Base-by-base conservation (phyloP, 2,888 invertebrate genomes). In the Archaeoteleia sp. region DNA sequence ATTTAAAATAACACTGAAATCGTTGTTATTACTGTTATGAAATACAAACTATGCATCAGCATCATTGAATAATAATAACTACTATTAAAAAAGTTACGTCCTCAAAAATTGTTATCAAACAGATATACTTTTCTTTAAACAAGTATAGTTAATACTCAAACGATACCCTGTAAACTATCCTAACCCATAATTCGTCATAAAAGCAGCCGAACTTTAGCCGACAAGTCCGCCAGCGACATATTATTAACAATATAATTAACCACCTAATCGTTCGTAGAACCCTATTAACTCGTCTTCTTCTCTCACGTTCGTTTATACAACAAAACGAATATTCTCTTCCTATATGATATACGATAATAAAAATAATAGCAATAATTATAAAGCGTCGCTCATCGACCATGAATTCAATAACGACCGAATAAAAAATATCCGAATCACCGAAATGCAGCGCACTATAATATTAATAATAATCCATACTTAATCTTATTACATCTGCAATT, bases 211-310 rank as follows among this genome's bases (percentile, higher is more conserved):
- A 76, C 78, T 74, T 80, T 77, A 75, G 79, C 73, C 79, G 67
- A 76, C 65, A 55, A 71, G 76, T 77, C 76, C 78, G 71, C 78
- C 76, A 75, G 80, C 82, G 82, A 84, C 81, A 75, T 77, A 78
- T 82, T 77, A 82, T 83, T 79, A 83, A 83, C 83, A 84, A 82
- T 82, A 82, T 75, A 77, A 78, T 82, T 79, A 80, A 82, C 74
- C 82, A 77, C 78, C 78, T 82, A 77, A 81, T 81, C 77, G 73
- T 77, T 79, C 76, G 76, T 75, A 79, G 78, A 82, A 79, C 78
- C 76, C 75, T 74, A 51, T 67, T 74, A 72, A 75, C 71, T 77
- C 70, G 55, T 70, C 57, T 67, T 68, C 67, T 15, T 62, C 46
- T 53, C 40, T 69, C 43, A 65, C 40, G 27, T 48, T 70, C 67